Evolutionary conservation across 2,888 invertebrate species (phyloP), one percentile per base, ranked within the genome.

Genomic region (Diplazon laetatorius): DNA sequence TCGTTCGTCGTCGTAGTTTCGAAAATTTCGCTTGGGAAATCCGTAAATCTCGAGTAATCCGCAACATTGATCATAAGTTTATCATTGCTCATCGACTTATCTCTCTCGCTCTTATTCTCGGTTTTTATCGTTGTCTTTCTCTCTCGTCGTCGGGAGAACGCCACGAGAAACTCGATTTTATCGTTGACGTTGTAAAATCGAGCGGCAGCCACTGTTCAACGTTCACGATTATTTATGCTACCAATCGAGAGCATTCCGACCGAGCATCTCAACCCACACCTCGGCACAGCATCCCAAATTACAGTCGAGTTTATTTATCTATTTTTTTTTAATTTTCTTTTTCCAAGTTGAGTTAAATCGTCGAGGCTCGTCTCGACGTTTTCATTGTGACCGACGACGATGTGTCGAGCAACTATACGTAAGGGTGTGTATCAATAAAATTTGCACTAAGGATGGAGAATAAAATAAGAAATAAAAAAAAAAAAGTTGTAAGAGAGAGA

Each of bases 111-210:
- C 9, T 50, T 37, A 30, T 35, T 5, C 25, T 25, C 62, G 35
- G 60, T 52, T 69, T 44, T 63, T 22, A 68, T 6, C 16, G 14
- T 42, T 52, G 59, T 39, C 44, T 44, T 20, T 30, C 25, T 77
- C 50, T 70, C 48, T 60, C 44, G 55, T 30, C 52, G 37, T 25
- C n/a, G 10, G 44, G 63, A 44, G n/a, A n/a, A n/a, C n/a, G n/a
- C 18, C 57, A 44, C 46, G 60, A 71, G 71, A 62, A n/a, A 74
- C 60, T 63, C 42, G 30, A 75, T 75, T 82, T 82, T 82, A 81
- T 82, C 79, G 80, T 77, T 79, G 75, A 72, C 73, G 80, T 69
- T 82, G 82, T 82, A 81, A 82, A 82, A 73, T 82, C 82, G 78
- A 76, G 73, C 79, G 71, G 39, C 78, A 80, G 78, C 82, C 81